Base-by-base conservation (phyloP, 30 jellyfish, hydroid and myxozoan genomes). In the Sanderia malayensis region DNA sequence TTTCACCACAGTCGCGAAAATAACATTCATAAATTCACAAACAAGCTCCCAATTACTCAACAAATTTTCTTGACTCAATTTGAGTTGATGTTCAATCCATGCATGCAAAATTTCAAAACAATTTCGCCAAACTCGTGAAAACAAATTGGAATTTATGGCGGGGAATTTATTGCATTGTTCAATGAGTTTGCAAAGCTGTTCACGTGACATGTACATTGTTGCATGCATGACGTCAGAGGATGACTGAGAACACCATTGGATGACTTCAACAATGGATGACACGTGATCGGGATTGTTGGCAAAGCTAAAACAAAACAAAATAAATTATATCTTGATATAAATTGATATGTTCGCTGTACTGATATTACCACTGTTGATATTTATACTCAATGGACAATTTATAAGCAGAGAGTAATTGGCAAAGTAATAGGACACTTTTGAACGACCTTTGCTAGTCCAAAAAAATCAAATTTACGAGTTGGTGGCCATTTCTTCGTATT, bases 131-230 rank as follows among this genome's bases (percentile, higher is more conserved):
- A 49, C 18, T 18, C 3, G 11, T 9, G 64, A 11, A 9, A 24
- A 9, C 64, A 49, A 9, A 19, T 49, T 4, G 11, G 11, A 3
- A 19, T 49, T 8, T 49, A 8, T 19, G 18, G 64, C 11, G 24
- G 27, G 25, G 27, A 19, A 4, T 15, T 24, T 49, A 18, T 49
- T 4, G 64, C 64, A 49, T 9, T 8, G 25, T 9, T 49, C 27
- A 49, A 49, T 18, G 64, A 49, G 23, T 9, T 18, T 49, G 64
- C 27, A 3, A 4, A 49, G 8, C 4, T 49, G 24, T 2, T 49
- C 64, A 49, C 64, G 64, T 49, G 64, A 49, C 18, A 49, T 49
- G 64, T 49, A 49, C 27, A 24, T 19, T 49, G 64, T 49, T 2
- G 27, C 24, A 9, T 49, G 64, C 8, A 49, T 49, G 64, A 49